These are phyloP conservation scores for Aspidoscelis tigris DNA, from an alignment of 2,113 vertebrate species.

Conservation along the genomic window DNA sequence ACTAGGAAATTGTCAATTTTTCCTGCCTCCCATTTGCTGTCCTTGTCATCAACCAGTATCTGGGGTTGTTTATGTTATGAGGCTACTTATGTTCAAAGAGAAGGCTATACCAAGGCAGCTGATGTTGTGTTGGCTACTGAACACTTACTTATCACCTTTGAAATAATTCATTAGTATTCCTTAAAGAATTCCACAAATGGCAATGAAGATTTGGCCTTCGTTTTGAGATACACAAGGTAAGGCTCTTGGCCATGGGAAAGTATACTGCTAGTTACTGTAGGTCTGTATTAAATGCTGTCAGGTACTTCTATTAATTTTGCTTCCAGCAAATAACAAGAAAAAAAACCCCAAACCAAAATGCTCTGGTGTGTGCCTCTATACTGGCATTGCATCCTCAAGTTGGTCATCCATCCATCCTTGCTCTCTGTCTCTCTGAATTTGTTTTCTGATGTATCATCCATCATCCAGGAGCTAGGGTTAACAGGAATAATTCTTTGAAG, in stretches of 20 bases:
- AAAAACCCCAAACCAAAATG: not conserved
- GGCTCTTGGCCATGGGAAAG: not conserved
- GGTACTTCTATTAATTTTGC: not conserved
- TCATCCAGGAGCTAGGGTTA: conserved; percentile 8
- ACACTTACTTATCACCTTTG: too few species aligned
- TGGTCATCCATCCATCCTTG: too few species aligned
- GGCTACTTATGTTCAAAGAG: too few species aligned
- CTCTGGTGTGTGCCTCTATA: not conserved
- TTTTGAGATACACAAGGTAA: not conserved
- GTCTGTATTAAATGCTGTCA: not conserved
- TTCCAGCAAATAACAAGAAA: not conserved
- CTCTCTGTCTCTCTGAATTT: conserved; percentile 9
- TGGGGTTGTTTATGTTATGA: too few species aligned
- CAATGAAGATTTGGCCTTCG: not conserved
- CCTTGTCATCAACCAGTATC: too few species aligned
- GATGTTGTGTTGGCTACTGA: too few species aligned
- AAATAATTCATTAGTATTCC: not conserved
- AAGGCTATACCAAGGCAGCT: too few species aligned
- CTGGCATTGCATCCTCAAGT: not conserved
- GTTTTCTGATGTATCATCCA: conserved; percentile 4
- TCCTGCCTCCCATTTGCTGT: too few species aligned
- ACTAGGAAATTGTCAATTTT: too few species aligned
- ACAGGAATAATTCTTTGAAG: conserved; percentile 24
- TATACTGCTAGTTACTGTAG: not conserved
- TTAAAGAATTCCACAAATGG: not conserved